These are phyloP conservation scores for Phengaris arion DNA, from an alignment of 2,888 invertebrate genomes.

Conservation along the genomic window DNA sequence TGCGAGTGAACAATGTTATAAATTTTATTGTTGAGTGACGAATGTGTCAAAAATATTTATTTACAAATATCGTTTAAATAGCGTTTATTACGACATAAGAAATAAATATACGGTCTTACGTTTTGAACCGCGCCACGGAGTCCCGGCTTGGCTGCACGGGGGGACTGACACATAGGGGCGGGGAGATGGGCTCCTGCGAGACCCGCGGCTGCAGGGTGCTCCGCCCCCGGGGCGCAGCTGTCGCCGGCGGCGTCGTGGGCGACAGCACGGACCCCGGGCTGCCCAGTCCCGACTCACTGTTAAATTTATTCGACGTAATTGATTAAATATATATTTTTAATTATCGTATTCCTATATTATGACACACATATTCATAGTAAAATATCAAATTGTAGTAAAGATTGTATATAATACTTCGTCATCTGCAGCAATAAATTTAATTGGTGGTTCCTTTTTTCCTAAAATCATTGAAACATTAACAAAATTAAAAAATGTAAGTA, in stretches of 20 bases:
- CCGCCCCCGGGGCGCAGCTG: slow-evolving; percentile 45
- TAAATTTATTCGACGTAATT: background rate
- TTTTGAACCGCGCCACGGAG: slow-evolving; percentile 70
- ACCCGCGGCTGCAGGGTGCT: slow-evolving; percentile 42
- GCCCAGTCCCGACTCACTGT: slow-evolving; percentile 71
- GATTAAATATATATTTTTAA: too few species aligned
- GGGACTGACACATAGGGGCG: slow-evolving; percentile 69
- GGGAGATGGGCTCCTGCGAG: slow-evolving; percentile 57
- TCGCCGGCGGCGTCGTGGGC: slow-evolving; percentile 63
- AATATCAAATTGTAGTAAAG: too few species aligned
- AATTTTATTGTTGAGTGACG: background rate
- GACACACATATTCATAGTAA: too few species aligned
- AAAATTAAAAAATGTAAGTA: too few species aligned
- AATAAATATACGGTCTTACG: slow-evolving; percentile 54
- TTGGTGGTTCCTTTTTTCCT: too few species aligned
- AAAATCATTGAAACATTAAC: too few species aligned
- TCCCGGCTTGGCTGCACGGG: slow-evolving; percentile 63
- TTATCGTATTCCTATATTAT: too few species aligned
- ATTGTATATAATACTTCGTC: too few species aligned
- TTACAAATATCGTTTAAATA: background rate
- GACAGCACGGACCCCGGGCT: slow-evolving; percentile 58
- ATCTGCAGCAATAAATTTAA: too few species aligned
- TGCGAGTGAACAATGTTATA: too few species aligned
- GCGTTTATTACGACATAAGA: background rate
- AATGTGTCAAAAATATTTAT: slow-evolving; percentile 5